phyloP scores from a whole-genome alignment of 2,888 invertebrate genomes.

The Drosophila anomalata region DNA sequence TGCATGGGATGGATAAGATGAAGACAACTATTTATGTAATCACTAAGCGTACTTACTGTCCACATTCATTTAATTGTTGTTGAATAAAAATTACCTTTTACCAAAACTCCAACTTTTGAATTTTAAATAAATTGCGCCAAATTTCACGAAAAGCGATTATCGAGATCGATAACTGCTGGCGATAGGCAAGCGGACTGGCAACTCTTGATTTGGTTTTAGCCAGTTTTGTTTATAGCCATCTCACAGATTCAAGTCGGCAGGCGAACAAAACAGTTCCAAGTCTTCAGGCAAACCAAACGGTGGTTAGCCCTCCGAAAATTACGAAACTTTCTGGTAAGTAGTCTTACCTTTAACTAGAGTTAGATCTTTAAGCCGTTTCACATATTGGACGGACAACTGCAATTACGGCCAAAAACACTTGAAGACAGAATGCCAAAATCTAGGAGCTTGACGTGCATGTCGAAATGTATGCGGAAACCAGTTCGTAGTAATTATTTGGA shows the following conservation, averaged over 20 bases:
- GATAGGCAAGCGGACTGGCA: constrained; percentile 3
- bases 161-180: constrained; percentile 19
- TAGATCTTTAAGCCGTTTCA: background rate
- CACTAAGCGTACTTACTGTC: constrained; percentile 77
- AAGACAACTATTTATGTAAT: constrained; percentile 71
- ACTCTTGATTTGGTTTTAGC: constrained; percentile 14
- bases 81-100: constrained; percentile 74
- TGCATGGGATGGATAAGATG: constrained; percentile 37
- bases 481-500: constrained; percentile 65
- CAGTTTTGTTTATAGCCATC: constrained; percentile 32
- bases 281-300: constrained; percentile 51
- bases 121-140: constrained; percentile 12
- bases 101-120: constrained; percentile 41
- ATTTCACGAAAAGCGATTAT: background rate
- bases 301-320: constrained; percentile 34
- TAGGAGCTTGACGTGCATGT: constrained; percentile 55
- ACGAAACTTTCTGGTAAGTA: constrained; percentile 47
- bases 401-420: constrained; percentile 9
- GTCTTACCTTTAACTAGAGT: background rate
- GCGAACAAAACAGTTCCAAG: constrained; percentile 46
- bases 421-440: constrained; percentile 13
- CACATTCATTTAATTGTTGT: constrained; percentile 77
- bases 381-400: constrained; percentile 15
- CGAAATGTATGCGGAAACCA: constrained; percentile 68
- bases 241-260: constrained; percentile 60